Conservation (phyloP, 2,113 vertebrate genomes). For the Pungitius pungitius region DNA sequence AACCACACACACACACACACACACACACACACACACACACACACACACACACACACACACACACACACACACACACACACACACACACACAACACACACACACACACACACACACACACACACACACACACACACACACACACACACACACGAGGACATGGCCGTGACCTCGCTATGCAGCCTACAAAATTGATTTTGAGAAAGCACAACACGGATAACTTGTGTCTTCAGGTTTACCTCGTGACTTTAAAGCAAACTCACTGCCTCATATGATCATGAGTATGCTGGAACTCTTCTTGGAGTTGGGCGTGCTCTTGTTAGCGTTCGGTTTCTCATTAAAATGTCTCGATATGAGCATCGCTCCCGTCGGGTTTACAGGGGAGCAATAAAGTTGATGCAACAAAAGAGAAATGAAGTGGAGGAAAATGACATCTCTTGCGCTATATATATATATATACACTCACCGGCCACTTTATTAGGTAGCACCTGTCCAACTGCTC, state of each 20-base stretch:
- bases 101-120: no score
- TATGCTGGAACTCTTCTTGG: not conserved
- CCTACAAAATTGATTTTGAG: constrained; percentile 15
- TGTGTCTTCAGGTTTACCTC: not conserved
- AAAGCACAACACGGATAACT: not conserved
- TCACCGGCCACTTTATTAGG: no score
- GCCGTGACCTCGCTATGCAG: not conserved
- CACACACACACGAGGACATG: not conserved
- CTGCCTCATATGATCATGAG: not conserved
- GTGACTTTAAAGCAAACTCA: not conserved
- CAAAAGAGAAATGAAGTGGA: constrained; percentile 19
- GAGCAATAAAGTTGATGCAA: constrained; percentile 13
- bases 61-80: no score
- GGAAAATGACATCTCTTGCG: not conserved
- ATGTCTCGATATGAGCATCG: constrained; percentile 41
- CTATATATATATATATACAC: no score
- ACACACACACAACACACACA: no score
- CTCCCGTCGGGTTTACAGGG: constrained; percentile 30
- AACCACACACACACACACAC: no score
- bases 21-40: no score
- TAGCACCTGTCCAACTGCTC: no score
- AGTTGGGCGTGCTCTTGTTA: constrained; percentile 18
- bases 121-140: no score
- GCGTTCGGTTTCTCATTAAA: constrained; percentile 32
- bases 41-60: no score